A percentile compares a stretch with the other conserved stretches of the same genome.
phyloP scores from a whole-genome alignment of 2,113 vertebrate genomes.

The Carassius carassius region DNA sequence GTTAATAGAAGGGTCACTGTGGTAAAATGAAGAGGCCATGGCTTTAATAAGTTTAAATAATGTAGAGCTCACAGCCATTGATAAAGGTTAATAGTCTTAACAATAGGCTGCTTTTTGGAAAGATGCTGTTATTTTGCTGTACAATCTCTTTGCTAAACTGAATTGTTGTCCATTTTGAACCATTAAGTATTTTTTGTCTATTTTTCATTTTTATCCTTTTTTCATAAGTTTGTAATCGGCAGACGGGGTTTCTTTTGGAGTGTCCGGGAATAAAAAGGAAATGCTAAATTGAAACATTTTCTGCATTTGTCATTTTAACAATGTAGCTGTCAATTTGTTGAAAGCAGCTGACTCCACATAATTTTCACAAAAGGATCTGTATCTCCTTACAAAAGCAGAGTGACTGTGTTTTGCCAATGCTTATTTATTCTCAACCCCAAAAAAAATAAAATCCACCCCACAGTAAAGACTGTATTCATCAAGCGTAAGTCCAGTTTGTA shows the following conservation, averaged over 20 bases:
- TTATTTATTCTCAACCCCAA: neutral
- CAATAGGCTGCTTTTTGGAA: slow-evolving; percentile 44
- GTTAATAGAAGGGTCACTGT: neutral
- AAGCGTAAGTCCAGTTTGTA: neutral
- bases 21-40: neutral
- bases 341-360: slow-evolving; percentile 14
- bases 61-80: slow-evolving; percentile 54
- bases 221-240: neutral
- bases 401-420: neutral
- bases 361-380: neutral
- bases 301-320: slow-evolving; percentile 28
- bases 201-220: slow-evolving; percentile 18
- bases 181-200: neutral
- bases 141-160: slow-evolving; percentile 1
- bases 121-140: slow-evolving; percentile 40
- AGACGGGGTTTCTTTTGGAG: neutral
- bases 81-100: slow-evolving; percentile 65
- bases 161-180: slow-evolving; percentile 13
- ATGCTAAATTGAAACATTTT: slow-evolving; percentile 14
- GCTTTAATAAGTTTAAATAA: slow-evolving; percentile 64
- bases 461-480: neutral
- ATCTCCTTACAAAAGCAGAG: slow-evolving; percentile 32
- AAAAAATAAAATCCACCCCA: neutral
- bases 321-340: slow-evolving; percentile 16
- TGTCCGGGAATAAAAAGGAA: slow-evolving; percentile 8